phyloP scores from a whole-genome alignment of 2,888 invertebrate genomes.

The Pollenia amentaria region DNA sequence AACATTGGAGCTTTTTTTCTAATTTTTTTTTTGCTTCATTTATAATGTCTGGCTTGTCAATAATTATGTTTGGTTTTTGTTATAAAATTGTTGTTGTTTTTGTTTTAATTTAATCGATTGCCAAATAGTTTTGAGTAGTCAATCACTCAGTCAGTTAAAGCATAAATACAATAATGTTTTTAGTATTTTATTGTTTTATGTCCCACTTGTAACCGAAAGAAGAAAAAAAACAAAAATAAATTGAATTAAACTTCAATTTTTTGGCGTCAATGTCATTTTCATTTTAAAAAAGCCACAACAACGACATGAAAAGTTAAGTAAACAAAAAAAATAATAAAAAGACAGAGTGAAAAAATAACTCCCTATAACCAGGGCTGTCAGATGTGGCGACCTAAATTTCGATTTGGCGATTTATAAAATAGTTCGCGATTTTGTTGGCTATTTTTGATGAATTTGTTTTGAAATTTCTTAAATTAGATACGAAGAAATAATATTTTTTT shows the following conservation, averaged over 20 bases:
- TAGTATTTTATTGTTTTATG: constrained; percentile 31
- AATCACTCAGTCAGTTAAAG: constrained; percentile 22
- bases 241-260: constrained; percentile 55
- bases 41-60: constrained; percentile 60
- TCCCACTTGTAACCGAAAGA: constrained; percentile 32
- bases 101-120: constrained; percentile 53
- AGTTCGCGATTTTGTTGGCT: too few relatives aligned
- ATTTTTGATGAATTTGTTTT: too few relatives aligned
- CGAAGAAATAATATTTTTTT: too few relatives aligned
- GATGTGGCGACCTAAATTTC: too few relatives aligned
- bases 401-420: too few relatives aligned
- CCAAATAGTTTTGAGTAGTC: constrained; percentile 56
- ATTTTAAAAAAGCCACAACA: constrained; percentile 21
- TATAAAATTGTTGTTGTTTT: neutral
- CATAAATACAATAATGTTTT: neutral
- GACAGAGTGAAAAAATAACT: constrained; percentile 50
- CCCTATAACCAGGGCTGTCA: too few relatives aligned
- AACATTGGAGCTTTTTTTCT: constrained; percentile 2
- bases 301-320: constrained; percentile 27
- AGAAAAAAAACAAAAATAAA: constrained; percentile 5
- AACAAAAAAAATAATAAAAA: constrained; percentile 22
- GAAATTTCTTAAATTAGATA: too few relatives aligned
- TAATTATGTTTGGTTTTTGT: constrained; percentile 27
- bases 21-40: constrained; percentile 13
- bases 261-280: constrained; percentile 71